Evolutionary conservation across 92 coral and sea anemone genomes (phyloP).

Genomic region (Scolanthus callimorphus): DNA sequence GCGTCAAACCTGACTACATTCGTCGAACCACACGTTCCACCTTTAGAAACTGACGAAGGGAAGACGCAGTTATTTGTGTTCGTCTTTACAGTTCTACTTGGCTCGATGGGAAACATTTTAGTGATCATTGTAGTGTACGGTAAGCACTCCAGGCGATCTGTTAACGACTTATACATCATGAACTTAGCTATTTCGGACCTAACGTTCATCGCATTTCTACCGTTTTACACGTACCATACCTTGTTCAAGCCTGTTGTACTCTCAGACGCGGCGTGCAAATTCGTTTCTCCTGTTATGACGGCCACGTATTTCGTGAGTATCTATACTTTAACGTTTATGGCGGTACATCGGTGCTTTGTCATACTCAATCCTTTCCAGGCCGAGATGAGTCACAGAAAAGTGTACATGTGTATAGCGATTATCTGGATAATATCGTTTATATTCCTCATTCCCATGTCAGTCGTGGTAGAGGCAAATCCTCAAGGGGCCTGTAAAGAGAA

Average conservation of each 20-base stretch:
- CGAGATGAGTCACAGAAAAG: constrained; percentile 49
- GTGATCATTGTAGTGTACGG: constrained; percentile 59
- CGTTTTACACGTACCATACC: constrained; percentile 46
- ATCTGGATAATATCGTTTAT: constrained; percentile 51
- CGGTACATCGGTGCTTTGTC: constrained; percentile 66
- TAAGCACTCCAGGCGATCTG: constrained; percentile 55
- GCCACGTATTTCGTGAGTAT: constrained; percentile 47
- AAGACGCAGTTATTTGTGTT: constrained; percentile 39
- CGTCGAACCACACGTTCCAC: not conserved
- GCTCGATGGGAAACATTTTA: constrained; percentile 59
- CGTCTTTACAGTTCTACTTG: constrained; percentile 50
- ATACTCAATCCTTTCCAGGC: constrained; percentile 66
- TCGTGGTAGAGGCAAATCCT: constrained; percentile 2
- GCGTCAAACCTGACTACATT: not conserved
- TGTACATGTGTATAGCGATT: constrained; percentile 36
- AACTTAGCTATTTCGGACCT: constrained; percentile 64
- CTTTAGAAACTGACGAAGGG: constrained; percentile 9
- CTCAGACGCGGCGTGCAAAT: constrained; percentile 42
- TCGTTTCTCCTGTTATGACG: constrained; percentile 58
- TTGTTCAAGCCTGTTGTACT: constrained; percentile 18
- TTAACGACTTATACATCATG: constrained; percentile 72
- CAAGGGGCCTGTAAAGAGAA: constrained; percentile 24
- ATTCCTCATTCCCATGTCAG: constrained; percentile 41
- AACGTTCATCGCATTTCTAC: constrained; percentile 56
- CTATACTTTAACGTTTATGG: constrained; percentile 69